Evolutionary conservation across 2,797 vertebrate genomes (phyloP).

Genomic region (Mico argentatus): DNA sequence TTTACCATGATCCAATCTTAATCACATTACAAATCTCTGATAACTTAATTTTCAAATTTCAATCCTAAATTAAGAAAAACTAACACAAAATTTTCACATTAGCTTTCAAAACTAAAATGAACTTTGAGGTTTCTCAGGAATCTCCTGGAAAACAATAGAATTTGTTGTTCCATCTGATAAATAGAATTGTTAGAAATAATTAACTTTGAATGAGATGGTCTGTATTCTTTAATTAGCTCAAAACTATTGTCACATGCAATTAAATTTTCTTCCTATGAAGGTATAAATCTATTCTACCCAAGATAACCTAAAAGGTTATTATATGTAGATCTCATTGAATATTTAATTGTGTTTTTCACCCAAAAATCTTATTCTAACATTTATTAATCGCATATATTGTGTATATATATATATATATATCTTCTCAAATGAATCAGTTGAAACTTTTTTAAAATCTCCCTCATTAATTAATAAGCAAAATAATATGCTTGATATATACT

Average conservation of each 20-base stretch:
- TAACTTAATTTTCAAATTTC: too few species aligned
- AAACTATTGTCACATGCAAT: not conserved
- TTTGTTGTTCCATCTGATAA: not conserved
- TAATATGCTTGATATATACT: not conserved
- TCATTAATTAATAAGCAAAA: not conserved
- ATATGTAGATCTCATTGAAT: not conserved
- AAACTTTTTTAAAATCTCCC: not conserved
- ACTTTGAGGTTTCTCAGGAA: not conserved
- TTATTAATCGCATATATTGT: not conserved
- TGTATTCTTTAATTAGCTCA: not conserved
- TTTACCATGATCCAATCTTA: too few species aligned
- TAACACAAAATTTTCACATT: too few species aligned
- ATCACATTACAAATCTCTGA: too few species aligned
- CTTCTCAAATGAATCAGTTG: not conserved
- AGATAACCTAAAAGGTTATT: not conserved
- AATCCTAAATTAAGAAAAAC: too few species aligned
- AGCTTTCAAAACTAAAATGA: too few species aligned
- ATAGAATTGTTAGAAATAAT: not conserved
- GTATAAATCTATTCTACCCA: not conserved
- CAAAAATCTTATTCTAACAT: not conserved
- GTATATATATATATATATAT: not conserved
- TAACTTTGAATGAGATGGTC: not conserved
- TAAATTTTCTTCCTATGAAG: not conserved
- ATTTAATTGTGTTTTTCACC: not conserved
- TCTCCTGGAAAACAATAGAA: not conserved